Evolutionary conservation across 2,113 vertebrate species (phyloP).

Genomic region (Condylura cristata): DNA sequence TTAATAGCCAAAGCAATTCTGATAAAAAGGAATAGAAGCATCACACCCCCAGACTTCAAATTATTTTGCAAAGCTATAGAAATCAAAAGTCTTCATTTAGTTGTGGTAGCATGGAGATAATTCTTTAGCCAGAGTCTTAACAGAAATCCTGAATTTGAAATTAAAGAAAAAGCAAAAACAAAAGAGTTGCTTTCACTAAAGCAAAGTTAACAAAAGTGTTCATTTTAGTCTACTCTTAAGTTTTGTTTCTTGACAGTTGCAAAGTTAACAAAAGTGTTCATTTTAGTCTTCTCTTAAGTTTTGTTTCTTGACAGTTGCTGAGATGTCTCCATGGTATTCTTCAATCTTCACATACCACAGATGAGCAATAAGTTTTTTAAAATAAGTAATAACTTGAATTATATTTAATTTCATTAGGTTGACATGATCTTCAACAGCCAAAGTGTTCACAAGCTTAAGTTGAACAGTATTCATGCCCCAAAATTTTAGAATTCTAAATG

Average conservation of each 20-base stretch:
- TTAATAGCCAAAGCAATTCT: too few species aligned
- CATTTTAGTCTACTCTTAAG: neutral
- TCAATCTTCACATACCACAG: neutral
- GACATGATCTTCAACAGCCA: neutral
- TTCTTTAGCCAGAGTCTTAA: neutral
- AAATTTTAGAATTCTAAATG: neutral
- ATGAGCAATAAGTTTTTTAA: neutral
- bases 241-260: neutral
- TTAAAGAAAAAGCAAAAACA: neutral
- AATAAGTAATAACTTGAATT: neutral
- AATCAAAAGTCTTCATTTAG: too few species aligned
- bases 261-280: too few species aligned
- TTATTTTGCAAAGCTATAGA: too few species aligned
- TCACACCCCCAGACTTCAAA: too few species aligned
- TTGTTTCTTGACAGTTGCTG: neutral
- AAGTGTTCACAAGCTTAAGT: neutral
- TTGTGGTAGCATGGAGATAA: neutral
- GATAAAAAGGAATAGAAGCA: too few species aligned
- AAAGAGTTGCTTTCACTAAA: neutral
- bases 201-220: too few species aligned
- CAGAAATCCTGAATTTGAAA: neutral
- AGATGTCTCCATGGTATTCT: neutral
- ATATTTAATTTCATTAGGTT: neutral
- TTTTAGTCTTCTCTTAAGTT: neutral
- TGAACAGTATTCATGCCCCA: too few species aligned